Base-by-base conservation (phyloP, 1,140 invertebrate species). In the Globodera ellingtonae region DNA sequence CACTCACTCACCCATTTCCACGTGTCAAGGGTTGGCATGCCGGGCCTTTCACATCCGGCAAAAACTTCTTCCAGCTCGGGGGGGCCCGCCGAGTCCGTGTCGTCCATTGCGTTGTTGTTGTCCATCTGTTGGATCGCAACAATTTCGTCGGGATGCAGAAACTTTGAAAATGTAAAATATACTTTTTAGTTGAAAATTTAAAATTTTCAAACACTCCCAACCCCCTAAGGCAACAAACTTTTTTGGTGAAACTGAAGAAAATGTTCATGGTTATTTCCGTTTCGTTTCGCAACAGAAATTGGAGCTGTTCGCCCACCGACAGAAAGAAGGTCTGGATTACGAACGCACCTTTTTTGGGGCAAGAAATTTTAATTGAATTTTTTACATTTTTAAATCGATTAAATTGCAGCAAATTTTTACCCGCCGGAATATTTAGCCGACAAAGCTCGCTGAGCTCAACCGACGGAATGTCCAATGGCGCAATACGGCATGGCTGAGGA, bases 1-100 rank as follows among this genome's bases (percentile, higher is more conserved):
- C 6, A 75, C 10, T 2, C 6, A 75, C 10, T 2, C 47, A 66
- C 83, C 82, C 82, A 86, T n/a, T 75, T 82, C 81, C 80, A 88
- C 9, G 35, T 70, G 71, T 87, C 86, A 21, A 87, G 62, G 48
- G 73, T 85, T 2, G 86, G 70, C 7, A 88, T 62, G n/a, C 83
- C 86, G 1, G 86, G 85, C 50, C 86, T 73, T 74, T 87, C 86
- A 71, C 86, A 88, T 48, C 86, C 86, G 24, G 84, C 84, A n/a
- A 62, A 73, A 9, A 62, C 66, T 59, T 83, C 82, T 46, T 59
- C 48, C 75, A 83, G 48, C 44, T 77, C 75, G 8, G 35, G 35
- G 1, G 35, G 35, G 24, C 1, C 24, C 35, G 1, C 35, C 35
- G 56, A 10, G 52, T 78, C 65, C 44, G 65, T n/a, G 46, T 83